Conservation (phyloP, 2,888 invertebrate genomes). For the Odontomyia ornata region DNA sequence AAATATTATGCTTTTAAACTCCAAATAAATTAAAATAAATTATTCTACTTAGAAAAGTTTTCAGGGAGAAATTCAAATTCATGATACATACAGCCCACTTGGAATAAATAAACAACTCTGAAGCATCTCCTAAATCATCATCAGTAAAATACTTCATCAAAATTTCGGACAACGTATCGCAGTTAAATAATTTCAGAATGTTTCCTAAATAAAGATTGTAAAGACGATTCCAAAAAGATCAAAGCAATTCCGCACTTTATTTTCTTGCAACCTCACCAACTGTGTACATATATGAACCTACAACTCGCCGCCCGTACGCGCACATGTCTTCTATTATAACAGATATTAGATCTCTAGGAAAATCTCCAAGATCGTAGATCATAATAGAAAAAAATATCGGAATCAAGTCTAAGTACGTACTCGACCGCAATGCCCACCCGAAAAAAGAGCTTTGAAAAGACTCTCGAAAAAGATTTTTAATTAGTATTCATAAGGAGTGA, state of each 20-base stretch:
- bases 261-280: conserved; percentile 26
- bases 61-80: too few relatives aligned
- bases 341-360: background rate
- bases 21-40: too few relatives aligned
- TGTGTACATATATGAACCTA: background rate
- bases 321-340: background rate
- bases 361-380: background rate
- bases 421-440: conserved; percentile 26
- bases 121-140: background rate
- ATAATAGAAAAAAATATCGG: background rate
- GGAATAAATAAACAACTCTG: background rate
- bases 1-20: too few relatives aligned
- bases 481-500: conserved; percentile 38
- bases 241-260: conserved; percentile 24
- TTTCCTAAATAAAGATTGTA: conserved; percentile 23
- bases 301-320: background rate
- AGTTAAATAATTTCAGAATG: conserved; percentile 13
- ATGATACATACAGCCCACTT: too few relatives aligned
- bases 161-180: conserved; percentile 1
- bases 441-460: background rate
- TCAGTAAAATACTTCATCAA: conserved; percentile 3
- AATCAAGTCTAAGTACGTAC: conserved; percentile 22
- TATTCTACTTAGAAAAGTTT: too few relatives aligned
- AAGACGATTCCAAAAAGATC: conserved; percentile 25
- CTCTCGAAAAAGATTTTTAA: background rate